Conservation (phyloP, 2,797 vertebrate genomes). For the Odontamblyopus lacepedii region DNA sequence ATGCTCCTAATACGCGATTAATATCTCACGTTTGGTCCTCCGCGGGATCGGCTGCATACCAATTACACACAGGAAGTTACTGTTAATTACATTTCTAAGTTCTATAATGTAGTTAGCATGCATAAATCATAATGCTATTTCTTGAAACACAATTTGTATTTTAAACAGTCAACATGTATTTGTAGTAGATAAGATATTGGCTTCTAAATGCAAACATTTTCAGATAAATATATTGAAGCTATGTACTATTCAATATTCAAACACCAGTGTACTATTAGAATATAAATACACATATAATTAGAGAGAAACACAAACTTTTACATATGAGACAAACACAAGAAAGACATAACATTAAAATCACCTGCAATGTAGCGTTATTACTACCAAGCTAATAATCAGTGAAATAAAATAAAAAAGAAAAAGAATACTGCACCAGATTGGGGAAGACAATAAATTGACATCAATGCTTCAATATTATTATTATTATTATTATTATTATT, state of each 20-base stretch:
- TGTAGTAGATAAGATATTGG: constrained; percentile 60
- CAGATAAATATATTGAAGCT: constrained; percentile 44
- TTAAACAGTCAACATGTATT: constrained; percentile 71
- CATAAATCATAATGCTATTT: constrained; percentile 79
- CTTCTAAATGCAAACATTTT: constrained; percentile 38
- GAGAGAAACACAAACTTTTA: constrained; percentile 19
- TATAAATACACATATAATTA: constrained; percentile 24
- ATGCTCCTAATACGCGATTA: constrained; percentile 70
- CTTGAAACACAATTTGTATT: constrained; percentile 68
- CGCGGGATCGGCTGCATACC: constrained; percentile 73
- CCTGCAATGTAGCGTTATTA: background rate
- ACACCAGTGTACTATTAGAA: constrained; percentile 36
- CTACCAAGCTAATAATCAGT: background rate
- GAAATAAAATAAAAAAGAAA: background rate
- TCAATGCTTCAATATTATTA: too few relatives aligned
- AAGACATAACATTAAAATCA: background rate
- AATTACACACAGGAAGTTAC: constrained; percentile 69
- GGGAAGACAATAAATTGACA: background rate
- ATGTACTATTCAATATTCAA: constrained; percentile 48
- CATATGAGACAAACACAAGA: constrained; percentile 8
- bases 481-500: background rate
- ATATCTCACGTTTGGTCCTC: constrained; percentile 68
- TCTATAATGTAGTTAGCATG: constrained; percentile 77
- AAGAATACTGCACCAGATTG: background rate
- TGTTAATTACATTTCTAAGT: constrained; percentile 79